Conservation (phyloP, 2,113 vertebrate genomes). For the Labrus mixtus region DNA sequence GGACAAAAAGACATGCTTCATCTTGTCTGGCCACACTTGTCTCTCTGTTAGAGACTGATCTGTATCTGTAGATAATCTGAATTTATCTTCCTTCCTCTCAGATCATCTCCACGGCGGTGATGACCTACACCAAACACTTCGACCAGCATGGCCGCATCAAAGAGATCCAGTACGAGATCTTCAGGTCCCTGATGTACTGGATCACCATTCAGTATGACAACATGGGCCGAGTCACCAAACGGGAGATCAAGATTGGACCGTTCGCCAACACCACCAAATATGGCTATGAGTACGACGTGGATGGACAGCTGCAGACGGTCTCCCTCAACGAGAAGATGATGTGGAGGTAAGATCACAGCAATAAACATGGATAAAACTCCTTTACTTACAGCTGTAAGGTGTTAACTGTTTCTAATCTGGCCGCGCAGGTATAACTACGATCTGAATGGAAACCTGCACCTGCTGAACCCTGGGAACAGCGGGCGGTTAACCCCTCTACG, state of each 20-base stretch:
- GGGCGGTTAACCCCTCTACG: conserved; percentile 93
- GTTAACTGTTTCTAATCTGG: background rate
- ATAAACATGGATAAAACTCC: background rate
- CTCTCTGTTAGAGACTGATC: background rate
- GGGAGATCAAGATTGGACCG: conserved; percentile 98
- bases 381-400: background rate
- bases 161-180: conserved; percentile 98
- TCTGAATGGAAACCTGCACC: conserved; percentile 96
- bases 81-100: conserved; percentile 49
- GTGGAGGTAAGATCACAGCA: conserved; percentile 86
- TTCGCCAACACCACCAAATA: conserved; percentile 99
- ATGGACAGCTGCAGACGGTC: conserved; percentile 96
- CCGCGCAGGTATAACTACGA: conserved; percentile 90
- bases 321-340: conserved; percentile 98
- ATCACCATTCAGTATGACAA: conserved; percentile 99
- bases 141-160: conserved; percentile 97
- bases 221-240: conserved; percentile 97
- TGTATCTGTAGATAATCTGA: background rate
- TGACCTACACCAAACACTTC: conserved; percentile 99
- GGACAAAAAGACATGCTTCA: too few relatives aligned
- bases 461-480: conserved; percentile 95
- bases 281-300: conserved; percentile 95
- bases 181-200: conserved; percentile 98
- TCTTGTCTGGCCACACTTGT: too few relatives aligned
- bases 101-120: conserved; percentile 98